Percentiles rank a stretch among this genome's conserved stretches.
These are phyloP conservation scores for Ptychobarbus kaznakovi DNA, from an alignment of 2,797 vertebrate genomes.

Conservation along the genomic window DNA sequence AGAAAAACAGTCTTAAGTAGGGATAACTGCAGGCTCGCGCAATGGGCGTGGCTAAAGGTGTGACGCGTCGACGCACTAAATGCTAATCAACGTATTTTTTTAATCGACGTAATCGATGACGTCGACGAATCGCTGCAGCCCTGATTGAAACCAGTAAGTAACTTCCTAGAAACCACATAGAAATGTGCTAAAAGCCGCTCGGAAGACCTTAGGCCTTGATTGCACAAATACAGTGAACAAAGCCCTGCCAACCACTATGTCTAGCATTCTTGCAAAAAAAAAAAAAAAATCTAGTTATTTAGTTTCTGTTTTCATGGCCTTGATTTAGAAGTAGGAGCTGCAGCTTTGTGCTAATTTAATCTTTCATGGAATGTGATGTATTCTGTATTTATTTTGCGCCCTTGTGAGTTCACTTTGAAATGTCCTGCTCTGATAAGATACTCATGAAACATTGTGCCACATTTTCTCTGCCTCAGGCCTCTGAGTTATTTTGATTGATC, in stretches of 20 bases:
- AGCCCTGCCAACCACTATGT: background rate
- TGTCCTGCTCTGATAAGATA: background rate
- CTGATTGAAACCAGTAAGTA: too few relatives aligned
- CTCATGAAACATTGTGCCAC: background rate
- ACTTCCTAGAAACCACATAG: background rate
- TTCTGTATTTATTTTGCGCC: background rate
- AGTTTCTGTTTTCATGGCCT: background rate
- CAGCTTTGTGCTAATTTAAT: slow-evolving; percentile 5
- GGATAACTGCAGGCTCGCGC: too few relatives aligned
- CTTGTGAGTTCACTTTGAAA: background rate
- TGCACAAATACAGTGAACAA: background rate
- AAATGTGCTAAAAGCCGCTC: background rate
- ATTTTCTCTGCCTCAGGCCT: background rate
- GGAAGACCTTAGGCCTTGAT: background rate
- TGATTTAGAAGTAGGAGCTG: background rate
- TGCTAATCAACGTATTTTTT: too few relatives aligned
- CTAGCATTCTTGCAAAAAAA: background rate
- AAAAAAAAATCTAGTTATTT: background rate
- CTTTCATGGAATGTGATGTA: background rate
- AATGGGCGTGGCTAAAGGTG: too few relatives aligned
- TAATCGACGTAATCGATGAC: too few relatives aligned
- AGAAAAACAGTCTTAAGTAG: too few relatives aligned
- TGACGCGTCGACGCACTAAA: too few relatives aligned
- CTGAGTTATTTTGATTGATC: background rate
- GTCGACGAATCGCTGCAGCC: too few relatives aligned